Evolutionary conservation across 2,888 invertebrate species (phyloP), one percentile per base, ranked within the genome.

Genomic region (Hyppa rectilinea): DNA sequence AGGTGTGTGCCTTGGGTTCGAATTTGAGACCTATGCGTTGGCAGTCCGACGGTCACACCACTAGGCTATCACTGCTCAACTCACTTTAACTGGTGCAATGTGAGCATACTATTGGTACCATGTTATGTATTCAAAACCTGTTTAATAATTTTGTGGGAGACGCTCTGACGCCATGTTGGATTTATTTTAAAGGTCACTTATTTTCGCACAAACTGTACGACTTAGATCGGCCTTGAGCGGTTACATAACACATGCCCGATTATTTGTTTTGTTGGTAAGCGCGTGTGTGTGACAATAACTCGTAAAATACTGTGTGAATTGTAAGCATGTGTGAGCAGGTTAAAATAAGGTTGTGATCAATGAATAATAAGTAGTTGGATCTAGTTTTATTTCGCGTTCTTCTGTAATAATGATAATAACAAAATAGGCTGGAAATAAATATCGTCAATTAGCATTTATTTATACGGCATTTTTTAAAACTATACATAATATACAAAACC

Each of bases 171-270:
- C 31, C 59, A 58, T 55, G 7, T 55, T 63, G 31, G 29, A 20
- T 63, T 40, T 40, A 43, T 64, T n/a, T n/a, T 40, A 56, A 50
- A 64, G 29, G 43, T 36, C 36, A 6, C 20, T 23, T 23, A 55
- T 26, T 31, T 55, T 55, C 29, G 53, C 38, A 34, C 26, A 17
- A 45, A 65, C 14, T 64, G 49, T 40, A 40, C 40, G 14, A 20
- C 17, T 56, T 45, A 56, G 2, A 17, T 26, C 10, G 38, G 47
- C 69, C 75, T 75, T 60, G 49, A 59, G 45, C 38, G 7, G 14
- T 74, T 61, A 75, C 40, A 40, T 63, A 75, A 75, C 59, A 74
- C 31, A 10, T 60, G 49, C 9, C 29, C 36, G 55, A 40, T 14
- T 63, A 60, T 60, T 77, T 64, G 50, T 78, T 76, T 62, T 40